A percentile compares a stretch with the other conserved stretches of the same genome.
These are phyloP conservation scores for Podotricha telesiphe DNA, from an alignment of 2,888 invertebrate genomes.

Conservation along the genomic window DNA sequence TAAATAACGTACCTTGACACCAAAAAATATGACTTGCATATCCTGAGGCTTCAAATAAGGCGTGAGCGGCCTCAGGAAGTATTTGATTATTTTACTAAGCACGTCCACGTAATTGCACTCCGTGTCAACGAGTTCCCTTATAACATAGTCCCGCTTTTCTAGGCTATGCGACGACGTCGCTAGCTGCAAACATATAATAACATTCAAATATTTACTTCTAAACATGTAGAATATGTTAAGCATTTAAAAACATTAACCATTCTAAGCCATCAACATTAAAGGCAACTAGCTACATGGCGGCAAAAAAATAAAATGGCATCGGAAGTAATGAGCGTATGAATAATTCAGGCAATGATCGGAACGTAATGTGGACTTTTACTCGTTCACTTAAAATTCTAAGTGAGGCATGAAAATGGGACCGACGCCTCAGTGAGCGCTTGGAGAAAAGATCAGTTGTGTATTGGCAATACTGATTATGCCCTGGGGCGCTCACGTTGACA, in stretches of 20 bases:
- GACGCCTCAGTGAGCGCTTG: conserved; percentile 40
- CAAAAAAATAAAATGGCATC: conserved; percentile 59
- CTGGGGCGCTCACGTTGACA: neutral
- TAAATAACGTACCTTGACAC: conserved; percentile 88
- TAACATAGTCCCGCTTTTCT: conserved; percentile 96
- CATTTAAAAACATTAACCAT: conserved; percentile 39
- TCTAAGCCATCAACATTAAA: conserved; percentile 50
- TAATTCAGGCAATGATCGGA: conserved; percentile 65
- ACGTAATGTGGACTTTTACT: conserved; percentile 66
- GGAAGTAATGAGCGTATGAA: conserved; percentile 68
- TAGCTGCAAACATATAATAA: conserved; percentile 61
- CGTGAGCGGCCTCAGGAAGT: conserved; percentile 91
- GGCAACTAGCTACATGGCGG: conserved; percentile 52
- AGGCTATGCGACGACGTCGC: conserved; percentile 83
- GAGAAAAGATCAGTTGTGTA: conserved; percentile 21
- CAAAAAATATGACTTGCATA: conserved; percentile 92
- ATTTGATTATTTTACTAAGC: conserved; percentile 90
- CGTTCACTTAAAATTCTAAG: conserved; percentile 54
- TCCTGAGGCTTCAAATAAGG: conserved; percentile 89
- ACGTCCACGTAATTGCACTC: conserved; percentile 98
- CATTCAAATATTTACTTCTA: conserved; percentile 20
- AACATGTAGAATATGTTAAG: conserved; percentile 19
- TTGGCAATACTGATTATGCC: conserved; percentile 22
- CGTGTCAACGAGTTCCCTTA: conserved; percentile 96
- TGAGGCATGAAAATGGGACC: conserved; percentile 48